Evolutionary conservation across 2,888 invertebrate genomes (phyloP).

Genomic region (Galeopsomyia nigrocyanea): DNA sequence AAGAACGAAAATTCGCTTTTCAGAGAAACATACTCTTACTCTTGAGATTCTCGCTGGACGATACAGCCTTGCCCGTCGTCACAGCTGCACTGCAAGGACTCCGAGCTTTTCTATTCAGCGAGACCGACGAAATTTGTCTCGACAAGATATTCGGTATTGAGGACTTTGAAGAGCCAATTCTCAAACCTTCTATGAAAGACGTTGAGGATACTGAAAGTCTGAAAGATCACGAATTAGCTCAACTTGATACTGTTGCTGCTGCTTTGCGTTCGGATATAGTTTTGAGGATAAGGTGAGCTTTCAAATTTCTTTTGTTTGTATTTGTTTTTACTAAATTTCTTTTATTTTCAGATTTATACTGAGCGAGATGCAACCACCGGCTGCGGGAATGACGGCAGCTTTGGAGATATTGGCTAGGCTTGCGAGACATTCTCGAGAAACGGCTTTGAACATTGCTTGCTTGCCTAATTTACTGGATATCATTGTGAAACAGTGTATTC

Average conservation of each 20-base stretch:
- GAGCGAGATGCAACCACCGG: conserved; percentile 77
- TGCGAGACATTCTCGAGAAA: conserved; percentile 81
- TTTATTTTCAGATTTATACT: conserved; percentile 78
- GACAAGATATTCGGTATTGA: conserved; percentile 75
- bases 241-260: conserved; percentile 84
- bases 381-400: conserved; percentile 80
- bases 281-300: conserved; percentile 75
- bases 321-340: conserved; percentile 11
- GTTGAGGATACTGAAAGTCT: conserved; percentile 75
- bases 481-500: conserved; percentile 75
- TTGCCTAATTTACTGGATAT: conserved; percentile 76
- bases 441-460: conserved; percentile 75
- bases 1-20: background rate
- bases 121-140: conserved; percentile 83
- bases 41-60: conserved; percentile 88
- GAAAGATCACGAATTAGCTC: conserved; percentile 89
- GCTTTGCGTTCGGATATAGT: conserved; percentile 82
- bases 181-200: conserved; percentile 61
- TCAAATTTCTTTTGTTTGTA: conserved; percentile 16
- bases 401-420: conserved; percentile 85
- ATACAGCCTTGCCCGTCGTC: conserved; percentile 80
- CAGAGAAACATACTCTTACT: conserved; percentile 60
- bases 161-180: conserved; percentile 66
- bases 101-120: conserved; percentile 80
- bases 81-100: conserved; percentile 84